Conservation (phyloP, 2,113 vertebrate genomes). For the Lynx canadensis region DNA sequence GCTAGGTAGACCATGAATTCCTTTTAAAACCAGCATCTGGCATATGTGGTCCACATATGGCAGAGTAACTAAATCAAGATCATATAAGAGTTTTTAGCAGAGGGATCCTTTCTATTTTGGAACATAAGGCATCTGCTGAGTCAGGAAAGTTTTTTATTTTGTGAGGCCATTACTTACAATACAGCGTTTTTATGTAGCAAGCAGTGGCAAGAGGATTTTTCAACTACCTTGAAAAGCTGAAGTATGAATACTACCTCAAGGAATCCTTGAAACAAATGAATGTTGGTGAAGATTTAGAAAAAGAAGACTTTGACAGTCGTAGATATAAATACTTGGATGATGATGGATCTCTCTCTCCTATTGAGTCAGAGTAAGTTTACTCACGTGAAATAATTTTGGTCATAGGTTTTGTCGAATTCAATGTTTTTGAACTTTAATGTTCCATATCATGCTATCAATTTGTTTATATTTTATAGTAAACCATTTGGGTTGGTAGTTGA, state of each 20-base stretch:
- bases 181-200: conserved; percentile 74
- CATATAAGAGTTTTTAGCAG: neutral
- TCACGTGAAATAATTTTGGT: neutral
- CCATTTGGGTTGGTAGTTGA: neutral
- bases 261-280: conserved; percentile 82
- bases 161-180: neutral
- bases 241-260: conserved; percentile 85
- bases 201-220: conserved; percentile 86
- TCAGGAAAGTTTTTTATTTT: neutral
- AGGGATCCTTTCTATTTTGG: neutral
- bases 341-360: conserved; percentile 87
- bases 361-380: conserved; percentile 83
- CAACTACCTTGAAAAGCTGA: conserved; percentile 84
- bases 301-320: conserved; percentile 77
- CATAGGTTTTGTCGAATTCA: neutral
- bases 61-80: neutral
- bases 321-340: conserved; percentile 88
- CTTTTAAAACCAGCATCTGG: neutral
- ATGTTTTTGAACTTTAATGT: neutral
- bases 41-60: neutral
- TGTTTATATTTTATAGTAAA: neutral
- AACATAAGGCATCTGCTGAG: neutral
- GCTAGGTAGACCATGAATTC: neutral
- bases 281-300: conserved; percentile 84
- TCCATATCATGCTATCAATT: neutral